Evolutionary conservation across 2,113 vertebrate genomes (phyloP).

Genomic region (Sisor rabdophorus): DNA sequence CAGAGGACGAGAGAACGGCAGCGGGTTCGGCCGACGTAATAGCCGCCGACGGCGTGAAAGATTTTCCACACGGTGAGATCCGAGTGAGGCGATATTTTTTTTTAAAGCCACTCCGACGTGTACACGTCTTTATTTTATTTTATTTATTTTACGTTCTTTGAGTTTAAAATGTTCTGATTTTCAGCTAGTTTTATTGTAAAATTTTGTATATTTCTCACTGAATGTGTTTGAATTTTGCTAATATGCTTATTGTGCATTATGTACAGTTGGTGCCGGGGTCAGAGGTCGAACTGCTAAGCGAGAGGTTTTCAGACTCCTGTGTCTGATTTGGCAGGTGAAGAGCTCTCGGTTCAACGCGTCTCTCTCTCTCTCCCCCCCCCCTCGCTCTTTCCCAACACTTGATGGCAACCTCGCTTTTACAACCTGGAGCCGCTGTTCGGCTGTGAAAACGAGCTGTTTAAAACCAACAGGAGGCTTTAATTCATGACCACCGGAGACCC

Average conservation of each 20-base stretch:
- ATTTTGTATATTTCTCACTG: too few species aligned
- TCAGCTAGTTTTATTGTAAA: neutral
- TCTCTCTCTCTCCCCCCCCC: too few species aligned
- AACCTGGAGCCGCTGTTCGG: neutral
- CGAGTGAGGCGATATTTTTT: neutral
- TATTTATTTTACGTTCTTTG: too few species aligned
- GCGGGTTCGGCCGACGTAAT: slow-evolving; percentile 48
- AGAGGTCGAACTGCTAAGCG: neutral
- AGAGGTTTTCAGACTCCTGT: neutral
- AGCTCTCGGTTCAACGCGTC: neutral
- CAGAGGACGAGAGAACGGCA: slow-evolving; percentile 13
- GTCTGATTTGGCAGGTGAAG: neutral
- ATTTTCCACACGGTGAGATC: slow-evolving; percentile 13
- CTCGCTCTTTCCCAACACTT: neutral
- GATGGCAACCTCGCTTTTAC: neutral
- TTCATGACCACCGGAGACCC: too few species aligned
- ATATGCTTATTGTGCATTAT: neutral
- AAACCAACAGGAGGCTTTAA: too few species aligned
- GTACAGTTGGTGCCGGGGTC: neutral
- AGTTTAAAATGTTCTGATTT: neutral
- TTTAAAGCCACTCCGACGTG: neutral
- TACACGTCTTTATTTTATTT: neutral
- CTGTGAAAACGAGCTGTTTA: too few species aligned
- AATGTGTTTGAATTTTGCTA: too few species aligned
- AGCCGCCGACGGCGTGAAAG: slow-evolving; percentile 41